Conservation (phyloP, 2,797 vertebrate species). For the Fistularia commersonii region DNA sequence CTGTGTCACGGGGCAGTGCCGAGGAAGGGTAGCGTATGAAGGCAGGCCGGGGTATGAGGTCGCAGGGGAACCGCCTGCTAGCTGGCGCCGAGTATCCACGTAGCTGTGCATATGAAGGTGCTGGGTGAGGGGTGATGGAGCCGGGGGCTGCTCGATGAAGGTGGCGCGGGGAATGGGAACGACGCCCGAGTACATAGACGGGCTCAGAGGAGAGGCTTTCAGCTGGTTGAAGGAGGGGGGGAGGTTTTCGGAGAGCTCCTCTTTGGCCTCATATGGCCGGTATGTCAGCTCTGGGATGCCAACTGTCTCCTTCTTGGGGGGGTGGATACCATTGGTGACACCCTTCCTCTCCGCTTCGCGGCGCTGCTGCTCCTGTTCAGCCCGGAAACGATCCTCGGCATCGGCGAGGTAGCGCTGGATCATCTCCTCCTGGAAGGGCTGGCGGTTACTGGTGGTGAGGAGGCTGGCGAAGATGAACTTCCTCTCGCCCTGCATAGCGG, state of each 20-base stretch:
- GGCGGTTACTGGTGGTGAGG: slow-evolving; percentile 88
- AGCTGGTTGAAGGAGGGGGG: slow-evolving; percentile 47
- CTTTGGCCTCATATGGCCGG: slow-evolving; percentile 65
- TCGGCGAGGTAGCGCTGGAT: slow-evolving; percentile 91
- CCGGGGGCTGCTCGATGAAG: slow-evolving; percentile 57
- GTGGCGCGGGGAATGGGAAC: slow-evolving; percentile 86
- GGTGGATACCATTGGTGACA: slow-evolving; percentile 45
- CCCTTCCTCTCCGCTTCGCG: slow-evolving; percentile 81
- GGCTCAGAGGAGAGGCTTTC: slow-evolving; percentile 68
- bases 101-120: slow-evolving; percentile 69
- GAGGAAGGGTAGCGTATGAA: slow-evolving; percentile 80
- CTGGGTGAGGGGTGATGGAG: slow-evolving; percentile 51
- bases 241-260: slow-evolving; percentile 65
- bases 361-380: slow-evolving; percentile 86
- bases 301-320: slow-evolving; percentile 56
- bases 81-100: slow-evolving; percentile 72
- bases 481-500: slow-evolving; percentile 91
- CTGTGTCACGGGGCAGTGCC: slow-evolving; percentile 69
- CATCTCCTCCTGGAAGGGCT: slow-evolving; percentile 98
- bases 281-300: slow-evolving; percentile 40
- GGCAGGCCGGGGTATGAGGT: slow-evolving; percentile 71
- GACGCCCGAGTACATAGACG: slow-evolving; percentile 78
- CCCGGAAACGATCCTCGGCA: slow-evolving; percentile 86
- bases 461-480: slow-evolving; percentile 87
- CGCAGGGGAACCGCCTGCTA: slow-evolving; percentile 68